These are phyloP conservation scores for Oscheius onirici DNA, from an alignment of 2,888 invertebrate genomes.

Conservation along the genomic window DNA sequence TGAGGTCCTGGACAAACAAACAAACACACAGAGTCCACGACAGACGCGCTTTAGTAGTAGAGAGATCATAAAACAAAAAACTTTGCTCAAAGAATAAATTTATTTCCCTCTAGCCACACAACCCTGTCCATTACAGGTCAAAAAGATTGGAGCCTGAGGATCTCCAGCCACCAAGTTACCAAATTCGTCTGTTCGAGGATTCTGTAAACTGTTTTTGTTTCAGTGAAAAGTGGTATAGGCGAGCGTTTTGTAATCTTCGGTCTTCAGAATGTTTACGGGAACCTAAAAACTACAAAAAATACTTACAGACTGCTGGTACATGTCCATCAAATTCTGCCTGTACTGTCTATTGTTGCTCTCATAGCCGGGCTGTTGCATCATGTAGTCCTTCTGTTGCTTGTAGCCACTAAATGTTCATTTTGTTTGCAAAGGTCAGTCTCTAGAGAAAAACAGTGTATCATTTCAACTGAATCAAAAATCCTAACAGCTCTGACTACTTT, in stretches of 20 bases:
- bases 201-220: not conserved
- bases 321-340: constrained; percentile 7
- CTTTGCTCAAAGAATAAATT: not conserved
- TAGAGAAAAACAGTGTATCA: not conserved
- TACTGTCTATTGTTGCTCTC: not conserved
- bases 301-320: constrained; percentile 3
- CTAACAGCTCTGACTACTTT: no score
- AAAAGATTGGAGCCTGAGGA: not conserved
- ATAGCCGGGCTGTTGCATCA: not conserved
- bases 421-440: not conserved
- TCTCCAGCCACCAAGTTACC: constrained; percentile 18
- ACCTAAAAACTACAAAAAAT: not conserved
- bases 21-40: no score
- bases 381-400: not conserved
- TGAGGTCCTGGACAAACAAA: no score
- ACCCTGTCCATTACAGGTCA: constrained; percentile 23
- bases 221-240: not conserved
- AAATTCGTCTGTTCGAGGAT: constrained; percentile 12
- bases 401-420: not conserved
- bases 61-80: no score
- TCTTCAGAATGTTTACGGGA: not conserved
- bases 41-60: no score
- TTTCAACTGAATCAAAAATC: no score
- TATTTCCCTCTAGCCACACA: constrained; percentile 5
- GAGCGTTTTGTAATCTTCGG: not conserved